Base-by-base conservation (phyloP, 2,113 vertebrate genomes). In the Microtus montanus region DNA sequence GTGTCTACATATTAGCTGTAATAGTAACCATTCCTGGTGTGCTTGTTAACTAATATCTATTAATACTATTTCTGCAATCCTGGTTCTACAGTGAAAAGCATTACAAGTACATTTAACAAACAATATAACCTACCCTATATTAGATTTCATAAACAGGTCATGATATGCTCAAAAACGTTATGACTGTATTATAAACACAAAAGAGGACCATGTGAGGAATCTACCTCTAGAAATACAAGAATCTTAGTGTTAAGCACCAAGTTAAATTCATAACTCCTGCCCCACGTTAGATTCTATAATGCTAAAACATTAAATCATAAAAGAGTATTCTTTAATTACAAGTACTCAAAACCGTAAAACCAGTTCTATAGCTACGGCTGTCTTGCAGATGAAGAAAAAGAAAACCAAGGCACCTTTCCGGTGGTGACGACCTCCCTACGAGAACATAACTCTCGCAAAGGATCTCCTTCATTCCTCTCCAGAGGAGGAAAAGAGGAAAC, bases 141-240 rank as follows among this genome's bases (percentile, higher is more conserved):
- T 63, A 82, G 33, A 77, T 24, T 47, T 78, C 35, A 2, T 89
- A 93, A 79, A 82, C 1, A 68, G 4, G 41, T 41, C 89, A 47
- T 89, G 10, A 85, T n/a, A 52, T n/a, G 14, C 90, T n/a, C 83
- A 88, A 87, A 84, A 38, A 75, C 58, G 2, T 89, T 70, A 75
- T 61, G 75, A 90, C 52, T 83, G 13, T 73, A 75, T 84, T 91
- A 68, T 54, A 96, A 94, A 87, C 85, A 87, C 8, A 74, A 85
- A 93, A 41, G 5, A 86, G 35, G 19, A 52, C 1, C 71, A 11
- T 61, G 9, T 71, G 22, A 66, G 44, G n/a, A 75, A 71, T 77
- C 71, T 68, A 74, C 26, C 41, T 74, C 74, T 38, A 95, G 78
- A 94, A 78, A 94, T 52, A 54, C 0, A 89, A 66, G 17, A 78